These are phyloP conservation scores for Odontomyia ornata DNA, from an alignment of 2,888 invertebrate species.

Conservation along the genomic window DNA sequence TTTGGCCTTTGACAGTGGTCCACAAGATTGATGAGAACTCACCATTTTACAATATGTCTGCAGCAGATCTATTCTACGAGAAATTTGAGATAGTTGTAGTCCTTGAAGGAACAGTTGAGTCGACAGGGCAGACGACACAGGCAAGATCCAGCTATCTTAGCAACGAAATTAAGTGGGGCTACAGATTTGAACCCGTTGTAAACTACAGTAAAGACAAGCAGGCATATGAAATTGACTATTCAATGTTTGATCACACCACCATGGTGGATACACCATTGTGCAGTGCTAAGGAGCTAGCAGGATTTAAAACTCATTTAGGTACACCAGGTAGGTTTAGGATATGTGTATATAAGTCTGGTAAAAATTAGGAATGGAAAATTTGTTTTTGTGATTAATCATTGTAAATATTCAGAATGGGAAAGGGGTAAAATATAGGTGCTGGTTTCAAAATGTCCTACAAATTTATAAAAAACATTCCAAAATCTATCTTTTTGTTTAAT, in stretches of 20 bases:
- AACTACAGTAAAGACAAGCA: constrained; percentile 74
- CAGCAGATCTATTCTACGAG: constrained; percentile 83
- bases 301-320: constrained; percentile 57
- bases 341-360: too few relatives aligned
- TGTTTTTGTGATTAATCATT: too few relatives aligned
- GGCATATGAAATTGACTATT: constrained; percentile 87
- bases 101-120: constrained; percentile 89
- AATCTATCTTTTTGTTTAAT: too few relatives aligned
- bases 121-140: constrained; percentile 85
- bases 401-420: too few relatives aligned
- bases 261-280: constrained; percentile 88
- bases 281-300: constrained; percentile 75
- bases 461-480: too few relatives aligned
- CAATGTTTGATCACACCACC: constrained; percentile 83
- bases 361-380: too few relatives aligned
- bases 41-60: constrained; percentile 89
- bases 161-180: constrained; percentile 85
- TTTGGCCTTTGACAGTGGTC: constrained; percentile 95
- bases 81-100: constrained; percentile 88
- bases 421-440: too few relatives aligned
- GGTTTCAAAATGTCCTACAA: too few relatives aligned
- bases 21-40: constrained; percentile 87
- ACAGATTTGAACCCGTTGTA: constrained; percentile 83
- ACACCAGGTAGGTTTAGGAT: constrained; percentile 56
- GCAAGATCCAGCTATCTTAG: constrained; percentile 82